Evolutionary conservation across 1,140 invertebrate genomes (phyloP).

Genomic region (Lineus longissimus): DNA sequence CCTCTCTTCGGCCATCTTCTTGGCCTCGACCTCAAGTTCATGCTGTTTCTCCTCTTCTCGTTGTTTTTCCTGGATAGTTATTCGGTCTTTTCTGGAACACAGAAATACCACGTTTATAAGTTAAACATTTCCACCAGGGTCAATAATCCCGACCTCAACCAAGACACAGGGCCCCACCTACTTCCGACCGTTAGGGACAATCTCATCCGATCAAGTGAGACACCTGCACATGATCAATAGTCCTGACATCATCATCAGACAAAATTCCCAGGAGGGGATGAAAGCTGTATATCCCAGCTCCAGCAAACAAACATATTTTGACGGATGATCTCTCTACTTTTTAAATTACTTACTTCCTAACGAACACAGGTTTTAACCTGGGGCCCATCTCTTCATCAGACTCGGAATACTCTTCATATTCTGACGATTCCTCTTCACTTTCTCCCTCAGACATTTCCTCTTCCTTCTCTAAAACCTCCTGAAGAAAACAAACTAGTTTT

Average conservation of each 20-base stretch:
- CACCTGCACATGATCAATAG: no score
- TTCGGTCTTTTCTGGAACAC: constrained; percentile 68
- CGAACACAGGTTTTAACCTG: constrained; percentile 94
- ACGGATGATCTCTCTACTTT: no score
- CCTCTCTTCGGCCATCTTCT: constrained; percentile 76
- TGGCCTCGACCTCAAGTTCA: constrained; percentile 73
- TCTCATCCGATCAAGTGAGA: not conserved
- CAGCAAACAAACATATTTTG: no score
- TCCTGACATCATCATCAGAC: no score
- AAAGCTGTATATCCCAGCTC: no score
- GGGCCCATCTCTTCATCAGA: constrained; percentile 75
- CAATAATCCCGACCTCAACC: no score
- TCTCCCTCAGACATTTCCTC: constrained; percentile 69
- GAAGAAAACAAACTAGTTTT: constrained; percentile 14
- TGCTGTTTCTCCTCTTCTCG: constrained; percentile 80
- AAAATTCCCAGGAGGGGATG: no score
- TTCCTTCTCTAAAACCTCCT: constrained; percentile 63
- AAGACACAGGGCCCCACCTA: no score
- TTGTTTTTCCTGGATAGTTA: constrained; percentile 93
- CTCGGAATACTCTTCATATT: constrained; percentile 65
- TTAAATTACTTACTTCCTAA: constrained; percentile 66
- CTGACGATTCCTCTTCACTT: constrained; percentile 64
- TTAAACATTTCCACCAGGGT: no score
- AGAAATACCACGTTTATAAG: not conserved
- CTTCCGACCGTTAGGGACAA: not conserved